These are phyloP conservation scores for Helarctos malayanus DNA, from an alignment of 2,797 vertebrate species.

Conservation along the genomic window DNA sequence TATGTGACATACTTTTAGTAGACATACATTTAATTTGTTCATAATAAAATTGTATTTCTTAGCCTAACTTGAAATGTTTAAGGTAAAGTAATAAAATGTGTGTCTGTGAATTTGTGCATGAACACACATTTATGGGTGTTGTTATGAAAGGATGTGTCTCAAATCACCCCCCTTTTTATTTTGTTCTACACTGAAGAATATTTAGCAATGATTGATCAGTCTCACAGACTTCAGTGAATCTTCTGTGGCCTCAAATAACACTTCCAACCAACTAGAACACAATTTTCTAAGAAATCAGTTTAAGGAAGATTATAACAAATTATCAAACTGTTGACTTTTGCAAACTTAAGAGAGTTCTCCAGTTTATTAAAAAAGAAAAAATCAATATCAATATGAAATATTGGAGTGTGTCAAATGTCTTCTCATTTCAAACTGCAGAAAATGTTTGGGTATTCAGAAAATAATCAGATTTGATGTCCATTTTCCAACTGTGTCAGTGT, in stretches of 20 bases:
- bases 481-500: not conserved
- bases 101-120: not conserved
- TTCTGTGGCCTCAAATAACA: not conserved
- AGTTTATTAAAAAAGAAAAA: conserved; percentile 55
- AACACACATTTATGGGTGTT: not conserved
- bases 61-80: conserved; percentile 6
- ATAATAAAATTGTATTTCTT: not conserved
- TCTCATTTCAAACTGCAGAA: conserved; percentile 41
- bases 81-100: not conserved
- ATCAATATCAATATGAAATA: conserved; percentile 30
- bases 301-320: not conserved
- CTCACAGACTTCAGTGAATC: not conserved
- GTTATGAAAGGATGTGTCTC: not conserved
- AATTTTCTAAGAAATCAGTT: conserved; percentile 18
- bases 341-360: not conserved
- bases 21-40: not conserved
- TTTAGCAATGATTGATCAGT: not conserved
- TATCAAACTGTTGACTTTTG: conserved; percentile 23
- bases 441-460: not conserved
- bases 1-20: not conserved
- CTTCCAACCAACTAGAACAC: not conserved
- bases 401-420: not conserved
- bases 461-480: not conserved
- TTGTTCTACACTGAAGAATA: not conserved
- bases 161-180: not conserved